Evolutionary conservation across 2,888 invertebrate genomes (phyloP).

Genomic region (Drosophila suboccidentalis): DNA sequence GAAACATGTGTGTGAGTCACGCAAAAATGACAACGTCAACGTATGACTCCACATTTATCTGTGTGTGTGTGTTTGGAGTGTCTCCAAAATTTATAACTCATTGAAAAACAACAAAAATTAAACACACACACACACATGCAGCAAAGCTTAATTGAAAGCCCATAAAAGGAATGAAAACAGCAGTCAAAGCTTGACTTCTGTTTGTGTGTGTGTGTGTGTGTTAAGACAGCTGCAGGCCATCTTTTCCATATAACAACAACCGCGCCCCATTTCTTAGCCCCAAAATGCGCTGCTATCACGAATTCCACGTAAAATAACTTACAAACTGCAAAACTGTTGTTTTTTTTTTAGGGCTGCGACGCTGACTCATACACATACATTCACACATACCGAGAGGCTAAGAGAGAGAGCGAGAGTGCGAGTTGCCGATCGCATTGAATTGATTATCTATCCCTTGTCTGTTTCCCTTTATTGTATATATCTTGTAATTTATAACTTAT

Average conservation of each 20-base stretch:
- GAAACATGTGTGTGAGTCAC: conserved; percentile 54
- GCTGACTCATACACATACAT: conserved; percentile 67
- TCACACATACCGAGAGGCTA: not conserved
- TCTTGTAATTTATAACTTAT: not conserved
- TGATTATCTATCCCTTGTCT: not conserved
- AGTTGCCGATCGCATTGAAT: conserved; percentile 7
- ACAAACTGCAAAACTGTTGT: conserved; percentile 39
- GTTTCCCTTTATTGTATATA: not conserved
- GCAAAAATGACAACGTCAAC: conserved; percentile 65
- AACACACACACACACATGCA: conserved; percentile 12
- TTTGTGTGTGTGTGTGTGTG: not conserved
- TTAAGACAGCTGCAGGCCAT: conserved; percentile 30
- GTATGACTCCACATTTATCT: conserved; percentile 42
- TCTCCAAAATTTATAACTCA: conserved; percentile 49
- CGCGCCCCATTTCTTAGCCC: conserved; percentile 52
- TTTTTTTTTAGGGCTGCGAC: conserved; percentile 50
- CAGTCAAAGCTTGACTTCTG: conserved; percentile 36
- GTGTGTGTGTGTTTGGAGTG: conserved; percentile 45
- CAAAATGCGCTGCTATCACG: conserved; percentile 38
- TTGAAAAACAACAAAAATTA: conserved; percentile 38
- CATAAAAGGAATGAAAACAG: conserved; percentile 59
- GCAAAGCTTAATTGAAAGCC: conserved; percentile 58
- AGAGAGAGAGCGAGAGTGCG: not conserved
- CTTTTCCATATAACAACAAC: conserved; percentile 19
- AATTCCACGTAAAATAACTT: conserved; percentile 50